These are phyloP conservation scores for Tretioscincus oriximinensis DNA, from an alignment of 2,113 vertebrate species.

Conservation along the genomic window DNA sequence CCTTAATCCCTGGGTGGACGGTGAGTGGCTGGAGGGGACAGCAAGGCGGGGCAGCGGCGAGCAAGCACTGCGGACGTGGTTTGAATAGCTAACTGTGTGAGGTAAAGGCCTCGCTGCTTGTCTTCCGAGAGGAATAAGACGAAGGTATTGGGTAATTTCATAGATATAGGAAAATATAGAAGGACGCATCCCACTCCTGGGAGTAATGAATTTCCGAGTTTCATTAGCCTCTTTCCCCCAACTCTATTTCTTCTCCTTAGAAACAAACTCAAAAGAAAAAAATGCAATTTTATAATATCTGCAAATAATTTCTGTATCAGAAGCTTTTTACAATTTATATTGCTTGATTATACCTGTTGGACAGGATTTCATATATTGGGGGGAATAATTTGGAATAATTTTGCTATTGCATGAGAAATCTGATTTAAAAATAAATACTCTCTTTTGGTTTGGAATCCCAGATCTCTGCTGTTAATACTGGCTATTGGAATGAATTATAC, in stretches of 20 bases:
- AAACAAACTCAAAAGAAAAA: not conserved
- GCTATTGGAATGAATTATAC: not conserved
- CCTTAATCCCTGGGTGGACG: accelerated
- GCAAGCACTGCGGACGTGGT: accelerated
- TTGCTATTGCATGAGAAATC: not conserved
- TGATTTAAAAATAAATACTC: not conserved
- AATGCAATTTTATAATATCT: not conserved
- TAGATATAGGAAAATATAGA: not conserved
- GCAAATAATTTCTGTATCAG: no score
- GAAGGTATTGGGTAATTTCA: accelerated
- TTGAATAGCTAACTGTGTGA: accelerated
- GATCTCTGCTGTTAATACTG: not conserved
- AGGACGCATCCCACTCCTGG: no score
- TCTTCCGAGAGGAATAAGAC: not conserved
- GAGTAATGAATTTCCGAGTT: not conserved
- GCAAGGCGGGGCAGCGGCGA: not conserved
- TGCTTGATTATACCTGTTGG: no score
- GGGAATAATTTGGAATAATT: not conserved
- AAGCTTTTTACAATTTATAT: no score
- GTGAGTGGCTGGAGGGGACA: accelerated
- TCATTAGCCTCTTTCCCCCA: no score
- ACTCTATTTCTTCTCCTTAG: no score
- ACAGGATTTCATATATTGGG: not conserved
- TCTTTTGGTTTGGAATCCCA: no score
- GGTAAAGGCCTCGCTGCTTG: accelerated